phyloP scores from a whole-genome alignment of 2,888 invertebrate genomes.

The Crepidodera aurea region DNA sequence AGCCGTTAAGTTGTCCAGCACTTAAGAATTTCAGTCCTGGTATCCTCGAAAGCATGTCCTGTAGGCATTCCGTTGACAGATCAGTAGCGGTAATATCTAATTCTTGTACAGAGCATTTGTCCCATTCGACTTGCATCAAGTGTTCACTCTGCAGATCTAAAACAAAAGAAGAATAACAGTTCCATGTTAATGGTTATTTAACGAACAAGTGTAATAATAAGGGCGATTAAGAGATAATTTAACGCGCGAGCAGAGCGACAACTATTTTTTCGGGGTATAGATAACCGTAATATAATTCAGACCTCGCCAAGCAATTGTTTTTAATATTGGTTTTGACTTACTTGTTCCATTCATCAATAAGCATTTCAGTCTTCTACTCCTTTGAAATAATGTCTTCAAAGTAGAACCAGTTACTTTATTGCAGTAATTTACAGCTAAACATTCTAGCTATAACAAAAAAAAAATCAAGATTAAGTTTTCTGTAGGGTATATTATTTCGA shows the following conservation, averaged over 20 bases:
- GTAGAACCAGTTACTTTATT: constrained; percentile 96
- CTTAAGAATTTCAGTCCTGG: constrained; percentile 88
- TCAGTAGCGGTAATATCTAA: constrained; percentile 98
- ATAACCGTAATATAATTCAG: too few relatives aligned
- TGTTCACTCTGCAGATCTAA: constrained; percentile 90
- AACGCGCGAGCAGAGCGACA: too few relatives aligned
- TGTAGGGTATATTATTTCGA: too few relatives aligned
- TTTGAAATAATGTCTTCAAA: constrained; percentile 90
- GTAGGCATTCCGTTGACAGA: constrained; percentile 90
- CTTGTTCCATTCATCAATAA: constrained; percentile 97
- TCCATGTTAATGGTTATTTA: too few relatives aligned
- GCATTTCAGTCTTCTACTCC: constrained; percentile 90
- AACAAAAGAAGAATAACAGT: too few relatives aligned
- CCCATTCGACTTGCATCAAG: constrained; percentile 98
- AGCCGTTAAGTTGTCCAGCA: constrained; percentile 97
- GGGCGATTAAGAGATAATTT: too few relatives aligned
- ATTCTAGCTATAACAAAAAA: constrained; percentile 82
- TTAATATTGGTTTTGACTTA: too few relatives aligned
- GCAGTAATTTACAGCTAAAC: constrained; percentile 96
- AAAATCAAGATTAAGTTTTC: too few relatives aligned
- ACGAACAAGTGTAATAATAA: too few relatives aligned
- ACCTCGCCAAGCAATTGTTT: too few relatives aligned
- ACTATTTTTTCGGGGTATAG: too few relatives aligned
- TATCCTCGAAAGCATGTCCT: constrained; percentile 89
- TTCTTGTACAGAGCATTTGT: constrained; percentile 88